A percentile compares a stretch with the other conserved stretches of the same genome.
Evolutionary conservation across 2,888 invertebrate species (phyloP).

Genomic region (Aphidius colemani): DNA sequence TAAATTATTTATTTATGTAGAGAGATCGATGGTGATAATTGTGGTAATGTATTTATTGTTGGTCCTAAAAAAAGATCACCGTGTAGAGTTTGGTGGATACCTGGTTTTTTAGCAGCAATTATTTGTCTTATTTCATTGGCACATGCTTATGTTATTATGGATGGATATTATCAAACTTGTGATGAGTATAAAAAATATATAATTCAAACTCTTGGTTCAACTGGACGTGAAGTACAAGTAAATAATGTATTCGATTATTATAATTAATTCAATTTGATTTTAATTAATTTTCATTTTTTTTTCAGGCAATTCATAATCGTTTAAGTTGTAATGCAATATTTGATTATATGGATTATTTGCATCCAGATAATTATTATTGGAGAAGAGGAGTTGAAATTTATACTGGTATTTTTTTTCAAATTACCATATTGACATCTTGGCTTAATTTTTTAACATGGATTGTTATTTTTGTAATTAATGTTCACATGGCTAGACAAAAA

Average conservation of each 20-base stretch:
- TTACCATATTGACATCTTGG: constrained; percentile 71
- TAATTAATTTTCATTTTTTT: not conserved
- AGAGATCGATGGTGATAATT: constrained; percentile 33
- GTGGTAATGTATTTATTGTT: constrained; percentile 44
- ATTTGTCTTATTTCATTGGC: constrained; percentile 71
- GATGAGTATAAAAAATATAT: constrained; percentile 73
- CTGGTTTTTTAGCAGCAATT: constrained; percentile 67
- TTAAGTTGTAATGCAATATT: constrained; percentile 75
- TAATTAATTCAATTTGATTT: not conserved
- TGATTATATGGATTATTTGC: constrained; percentile 85
- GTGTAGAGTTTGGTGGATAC: constrained; percentile 67
- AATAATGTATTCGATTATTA: not conserved
- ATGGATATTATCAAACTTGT: constrained; percentile 78
- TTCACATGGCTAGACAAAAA: constrained; percentile 60
- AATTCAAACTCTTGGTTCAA: constrained; percentile 60
- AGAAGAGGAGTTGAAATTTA: constrained; percentile 73
- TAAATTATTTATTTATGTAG: not conserved
- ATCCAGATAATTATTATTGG: constrained; percentile 70
- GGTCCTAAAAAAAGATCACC: constrained; percentile 43
- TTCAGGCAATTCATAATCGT: constrained; percentile 66
- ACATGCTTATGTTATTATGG: constrained; percentile 72
- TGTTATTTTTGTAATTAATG: constrained; percentile 62
- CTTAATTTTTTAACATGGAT: constrained; percentile 66
- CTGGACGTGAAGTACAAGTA: constrained; percentile 47
- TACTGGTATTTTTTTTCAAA: constrained; percentile 71